These are phyloP conservation scores for Eptesicus fuscus DNA, from an alignment of 2,113 vertebrate species.

Conservation along the genomic window DNA sequence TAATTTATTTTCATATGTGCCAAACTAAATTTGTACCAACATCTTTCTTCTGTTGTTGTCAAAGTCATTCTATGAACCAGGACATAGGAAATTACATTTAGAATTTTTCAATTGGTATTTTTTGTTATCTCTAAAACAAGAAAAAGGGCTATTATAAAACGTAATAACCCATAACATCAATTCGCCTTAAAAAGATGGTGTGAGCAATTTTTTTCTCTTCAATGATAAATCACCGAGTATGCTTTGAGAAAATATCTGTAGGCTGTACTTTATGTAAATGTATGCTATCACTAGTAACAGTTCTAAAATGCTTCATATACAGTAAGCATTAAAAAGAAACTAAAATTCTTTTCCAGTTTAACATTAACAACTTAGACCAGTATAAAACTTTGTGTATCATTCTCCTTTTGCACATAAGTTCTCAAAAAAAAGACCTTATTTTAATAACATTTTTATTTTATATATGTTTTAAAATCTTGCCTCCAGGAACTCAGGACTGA, in stretches of 20 bases:
- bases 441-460: not conserved
- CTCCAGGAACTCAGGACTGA: not conserved
- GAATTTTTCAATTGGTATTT: constrained; percentile 30
- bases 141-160: constrained; percentile 54
- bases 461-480: not conserved
- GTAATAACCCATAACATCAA: constrained; percentile 61
- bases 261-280: constrained; percentile 4
- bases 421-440: not conserved
- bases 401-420: not conserved
- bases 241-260: constrained; percentile 4
- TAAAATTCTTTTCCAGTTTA: not conserved
- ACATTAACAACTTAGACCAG: not conserved
- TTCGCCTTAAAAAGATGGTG: constrained; percentile 47
- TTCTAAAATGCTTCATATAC: constrained; percentile 21
- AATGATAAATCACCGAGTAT: constrained; percentile 33
- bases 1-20: constrained; percentile 47
- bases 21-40: constrained; percentile 54
- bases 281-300: not conserved
- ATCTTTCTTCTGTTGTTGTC: not conserved
- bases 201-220: constrained; percentile 39
- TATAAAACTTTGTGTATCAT: not conserved
- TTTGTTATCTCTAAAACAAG: constrained; percentile 44
- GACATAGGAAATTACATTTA: not conserved
- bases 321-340: constrained; percentile 16
- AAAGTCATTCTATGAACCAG: constrained; percentile 52